These are phyloP conservation scores for Mobula hypostoma DNA, from an alignment of 2,113 vertebrate genomes.

Conservation along the genomic window DNA sequence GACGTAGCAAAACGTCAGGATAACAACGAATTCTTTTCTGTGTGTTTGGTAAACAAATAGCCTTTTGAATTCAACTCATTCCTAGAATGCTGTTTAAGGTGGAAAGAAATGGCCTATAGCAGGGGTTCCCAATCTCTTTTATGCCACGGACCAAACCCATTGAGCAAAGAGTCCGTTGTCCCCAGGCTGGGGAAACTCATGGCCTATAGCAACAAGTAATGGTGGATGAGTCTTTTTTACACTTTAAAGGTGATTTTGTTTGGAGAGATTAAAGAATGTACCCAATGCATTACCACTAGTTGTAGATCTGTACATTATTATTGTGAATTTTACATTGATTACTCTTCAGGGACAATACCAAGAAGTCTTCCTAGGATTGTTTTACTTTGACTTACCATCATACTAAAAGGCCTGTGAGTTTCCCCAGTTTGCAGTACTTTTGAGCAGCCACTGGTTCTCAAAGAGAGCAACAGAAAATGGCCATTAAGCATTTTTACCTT, in stretches of 20 bases:
- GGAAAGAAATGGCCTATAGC: not conserved
- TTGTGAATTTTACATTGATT: not conserved
- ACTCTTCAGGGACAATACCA: not conserved
- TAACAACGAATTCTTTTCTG: not conserved
- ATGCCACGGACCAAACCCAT: no score
- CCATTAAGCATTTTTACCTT: not conserved
- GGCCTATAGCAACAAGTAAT: not conserved
- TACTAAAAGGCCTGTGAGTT: not conserved
- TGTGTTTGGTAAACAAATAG: not conserved
- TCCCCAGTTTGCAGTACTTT: not conserved
- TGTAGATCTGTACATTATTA: not conserved
- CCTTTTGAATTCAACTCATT: not conserved
- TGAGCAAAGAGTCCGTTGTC: no score
- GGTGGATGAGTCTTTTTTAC: not conserved
- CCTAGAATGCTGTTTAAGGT: not conserved
- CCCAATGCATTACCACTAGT: not conserved
- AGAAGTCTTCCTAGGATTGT: not conserved
- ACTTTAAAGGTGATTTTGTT: not conserved
- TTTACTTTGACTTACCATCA: not conserved
- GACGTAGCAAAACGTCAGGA: not conserved
- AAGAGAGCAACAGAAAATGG: not conserved
- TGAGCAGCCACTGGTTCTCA: not conserved
- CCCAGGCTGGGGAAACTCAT: no score
- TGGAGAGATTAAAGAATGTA: not conserved
- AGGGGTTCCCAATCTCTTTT: not conserved